Evolutionary conservation across 2,888 invertebrate genomes (phyloP).

Genomic region (Cybosia mesomella): DNA sequence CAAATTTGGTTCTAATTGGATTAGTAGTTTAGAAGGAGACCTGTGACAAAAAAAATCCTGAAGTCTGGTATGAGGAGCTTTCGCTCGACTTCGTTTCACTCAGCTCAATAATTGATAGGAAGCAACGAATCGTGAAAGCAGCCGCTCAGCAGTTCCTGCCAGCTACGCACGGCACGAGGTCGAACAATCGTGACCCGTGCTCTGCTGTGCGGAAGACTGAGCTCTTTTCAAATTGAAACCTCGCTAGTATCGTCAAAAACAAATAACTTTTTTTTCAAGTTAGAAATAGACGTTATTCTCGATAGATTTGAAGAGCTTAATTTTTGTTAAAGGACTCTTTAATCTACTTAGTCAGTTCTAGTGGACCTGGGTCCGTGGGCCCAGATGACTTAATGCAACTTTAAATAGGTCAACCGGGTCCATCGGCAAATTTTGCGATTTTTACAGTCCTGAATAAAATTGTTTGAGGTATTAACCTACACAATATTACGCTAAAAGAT

Average conservation of each 20-base stretch:
- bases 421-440: too few relatives aligned
- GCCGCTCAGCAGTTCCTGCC: neutral
- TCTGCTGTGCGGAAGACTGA: neutral
- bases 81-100: too few relatives aligned
- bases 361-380: too few relatives aligned
- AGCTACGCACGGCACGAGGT: neutral
- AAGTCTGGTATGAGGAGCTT: too few relatives aligned
- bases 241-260: neutral
- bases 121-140: neutral
- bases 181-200: neutral
- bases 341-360: too few relatives aligned
- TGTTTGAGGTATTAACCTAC: too few relatives aligned
- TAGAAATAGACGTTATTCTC: neutral
- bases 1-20: too few relatives aligned
- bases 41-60: too few relatives aligned
- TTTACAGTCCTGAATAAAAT: too few relatives aligned
- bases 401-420: too few relatives aligned
- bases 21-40: too few relatives aligned
- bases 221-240: neutral
- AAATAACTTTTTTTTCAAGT: neutral
- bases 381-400: too few relatives aligned
- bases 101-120: conserved; percentile 7
- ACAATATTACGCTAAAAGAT: neutral
- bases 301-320: neutral
- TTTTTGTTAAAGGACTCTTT: neutral